phyloP scores from a whole-genome alignment of 2,113 vertebrate species.

The Carollia perspicillata region DNA sequence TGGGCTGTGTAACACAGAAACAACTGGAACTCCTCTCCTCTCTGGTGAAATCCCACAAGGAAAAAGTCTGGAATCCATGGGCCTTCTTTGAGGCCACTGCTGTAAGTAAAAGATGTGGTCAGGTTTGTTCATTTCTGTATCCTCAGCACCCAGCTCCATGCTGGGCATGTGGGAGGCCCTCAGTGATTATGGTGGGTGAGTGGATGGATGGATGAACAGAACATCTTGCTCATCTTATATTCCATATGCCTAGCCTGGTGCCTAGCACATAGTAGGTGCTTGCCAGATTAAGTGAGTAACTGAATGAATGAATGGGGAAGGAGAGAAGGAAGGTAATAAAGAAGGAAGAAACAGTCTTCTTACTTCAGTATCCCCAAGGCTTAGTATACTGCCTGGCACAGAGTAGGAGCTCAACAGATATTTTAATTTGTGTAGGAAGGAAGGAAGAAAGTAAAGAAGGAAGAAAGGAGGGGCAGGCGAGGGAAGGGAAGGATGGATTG shows the following conservation, averaged over 20 bases:
- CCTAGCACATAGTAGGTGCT: not conserved
- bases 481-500: not conserved
- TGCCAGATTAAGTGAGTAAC: not conserved
- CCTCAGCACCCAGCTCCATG: fast-evolving
- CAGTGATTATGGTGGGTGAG: too few species aligned
- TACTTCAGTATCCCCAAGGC: not conserved
- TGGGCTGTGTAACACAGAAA: not conserved
- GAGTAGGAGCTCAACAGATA: not conserved
- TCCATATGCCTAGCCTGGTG: not conserved
- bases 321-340: not conserved
- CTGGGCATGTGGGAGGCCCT: not conserved
- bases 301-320: not conserved
- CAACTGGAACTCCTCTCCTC: fast-evolving
- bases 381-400: not conserved
- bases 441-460: not conserved
- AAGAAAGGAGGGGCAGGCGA: not conserved
- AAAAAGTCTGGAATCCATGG: not conserved
- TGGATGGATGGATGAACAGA: not conserved
- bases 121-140: not conserved
- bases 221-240: not conserved
- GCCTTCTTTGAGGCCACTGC: not conserved
- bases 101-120: not conserved
- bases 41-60: not conserved
- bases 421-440: not conserved
- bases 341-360: not conserved